Conservation (phyloP, 2,797 vertebrate genomes). For the Erethizon dorsatum region DNA sequence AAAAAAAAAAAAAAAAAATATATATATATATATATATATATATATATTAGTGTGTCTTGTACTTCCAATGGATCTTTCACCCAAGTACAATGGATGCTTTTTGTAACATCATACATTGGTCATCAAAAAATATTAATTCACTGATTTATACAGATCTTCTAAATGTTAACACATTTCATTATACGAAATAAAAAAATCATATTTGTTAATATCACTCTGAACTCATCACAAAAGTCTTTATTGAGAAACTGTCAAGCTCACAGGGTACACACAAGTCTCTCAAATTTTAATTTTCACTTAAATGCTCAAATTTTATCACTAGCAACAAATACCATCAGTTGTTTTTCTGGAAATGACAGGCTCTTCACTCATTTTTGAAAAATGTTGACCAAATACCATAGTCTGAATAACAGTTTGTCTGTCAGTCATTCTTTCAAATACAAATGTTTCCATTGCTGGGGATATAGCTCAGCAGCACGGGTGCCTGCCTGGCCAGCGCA, state of each 20-base stretch:
- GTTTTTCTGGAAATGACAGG: slow-evolving; percentile 77
- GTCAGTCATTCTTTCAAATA: slow-evolving; percentile 70
- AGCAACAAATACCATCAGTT: slow-evolving; percentile 73
- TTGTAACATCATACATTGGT: neutral
- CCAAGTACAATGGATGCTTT: neutral
- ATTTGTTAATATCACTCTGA: slow-evolving; percentile 66
- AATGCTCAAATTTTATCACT: slow-evolving; percentile 52
- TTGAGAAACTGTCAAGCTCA: slow-evolving; percentile 69
- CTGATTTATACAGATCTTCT: slow-evolving; percentile 34
- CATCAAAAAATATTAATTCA: slow-evolving; percentile 70
- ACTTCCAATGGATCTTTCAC: slow-evolving; percentile 55
- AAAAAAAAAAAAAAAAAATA: too few species aligned
- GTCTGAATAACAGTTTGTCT: slow-evolving; percentile 57
- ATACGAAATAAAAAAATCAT: neutral
- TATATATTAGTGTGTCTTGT: neutral
- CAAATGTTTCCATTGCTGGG: neutral
- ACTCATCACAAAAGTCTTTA: slow-evolving; percentile 49
- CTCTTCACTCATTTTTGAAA: slow-evolving; percentile 66
- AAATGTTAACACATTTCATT: slow-evolving; percentile 76
- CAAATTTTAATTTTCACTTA: slow-evolving; percentile 76
- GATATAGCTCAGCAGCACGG: too few species aligned
- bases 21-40: too few species aligned
- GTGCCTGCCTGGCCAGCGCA: too few species aligned
- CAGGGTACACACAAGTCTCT: slow-evolving; percentile 14
- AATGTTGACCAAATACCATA: slow-evolving; percentile 57